Conservation (phyloP, 2,888 invertebrate species). For the Drosophila phalerata region DNA sequence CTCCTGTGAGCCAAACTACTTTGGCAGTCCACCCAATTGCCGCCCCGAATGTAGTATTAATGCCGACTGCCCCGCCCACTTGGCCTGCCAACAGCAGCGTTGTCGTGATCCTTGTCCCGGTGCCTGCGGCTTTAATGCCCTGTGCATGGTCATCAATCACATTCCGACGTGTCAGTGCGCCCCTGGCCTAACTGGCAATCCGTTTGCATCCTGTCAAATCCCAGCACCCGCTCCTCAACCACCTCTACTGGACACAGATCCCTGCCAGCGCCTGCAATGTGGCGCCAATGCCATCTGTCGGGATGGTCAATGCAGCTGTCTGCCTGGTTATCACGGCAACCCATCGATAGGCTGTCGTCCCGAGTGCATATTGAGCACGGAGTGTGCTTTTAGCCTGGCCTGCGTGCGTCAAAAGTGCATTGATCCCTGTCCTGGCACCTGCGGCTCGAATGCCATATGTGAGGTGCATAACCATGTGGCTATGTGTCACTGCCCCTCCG, state of each 20-base stretch:
- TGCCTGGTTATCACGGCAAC: slow-evolving; percentile 88
- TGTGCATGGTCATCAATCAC: slow-evolving; percentile 89
- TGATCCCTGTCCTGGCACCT: slow-evolving; percentile 90
- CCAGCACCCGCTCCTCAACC: slow-evolving; percentile 76
- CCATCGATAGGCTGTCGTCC: slow-evolving; percentile 90
- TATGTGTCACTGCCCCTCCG: slow-evolving; percentile 90
- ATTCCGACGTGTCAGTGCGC: slow-evolving; percentile 89
- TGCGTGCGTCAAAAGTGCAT: slow-evolving; percentile 89
- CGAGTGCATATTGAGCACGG: slow-evolving; percentile 89
- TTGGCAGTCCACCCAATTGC: slow-evolving; percentile 90
- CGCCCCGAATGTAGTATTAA: slow-evolving; percentile 90
- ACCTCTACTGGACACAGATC: slow-evolving; percentile 86
- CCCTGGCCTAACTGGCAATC: slow-evolving; percentile 88
- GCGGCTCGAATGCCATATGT: slow-evolving; percentile 90
- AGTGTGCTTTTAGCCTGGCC: slow-evolving; percentile 89
- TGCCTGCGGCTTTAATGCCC: slow-evolving; percentile 89
- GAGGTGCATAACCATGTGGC: slow-evolving; percentile 91
- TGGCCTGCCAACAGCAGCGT: slow-evolving; percentile 90
- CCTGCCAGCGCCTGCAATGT: slow-evolving; percentile 91
- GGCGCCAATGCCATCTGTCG: slow-evolving; percentile 89
- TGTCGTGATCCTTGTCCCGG: slow-evolving; percentile 91
- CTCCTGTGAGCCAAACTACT: slow-evolving; percentile 88
- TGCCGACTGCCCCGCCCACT: slow-evolving; percentile 89
- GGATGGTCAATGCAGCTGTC: slow-evolving; percentile 90
- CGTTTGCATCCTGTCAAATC: slow-evolving; percentile 89